These are phyloP conservation scores for Crossaster papposus DNA, from an alignment of 53 echinoderm and acorn worm genomes.

Conservation along the genomic window DNA sequence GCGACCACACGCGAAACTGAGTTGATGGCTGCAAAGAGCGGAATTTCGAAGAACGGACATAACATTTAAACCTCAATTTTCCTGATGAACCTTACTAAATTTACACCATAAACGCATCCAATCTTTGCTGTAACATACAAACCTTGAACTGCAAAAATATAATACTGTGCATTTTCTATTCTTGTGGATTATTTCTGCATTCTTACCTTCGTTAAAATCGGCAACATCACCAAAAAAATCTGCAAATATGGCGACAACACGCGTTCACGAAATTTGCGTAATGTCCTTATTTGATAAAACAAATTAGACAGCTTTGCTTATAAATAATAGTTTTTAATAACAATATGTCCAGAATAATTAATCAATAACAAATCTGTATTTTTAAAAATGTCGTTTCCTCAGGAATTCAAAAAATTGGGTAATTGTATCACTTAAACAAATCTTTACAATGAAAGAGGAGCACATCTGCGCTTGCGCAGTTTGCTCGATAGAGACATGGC, in stretches of 20 bases:
- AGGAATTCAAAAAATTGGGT: too few species aligned
- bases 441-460: constrained; percentile 14
- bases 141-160: not conserved
- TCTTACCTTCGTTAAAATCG: constrained; percentile 46
- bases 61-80: not conserved
- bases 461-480: constrained; percentile 15
- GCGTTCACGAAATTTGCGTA: not conserved
- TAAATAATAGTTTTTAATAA: not conserved
- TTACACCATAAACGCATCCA: not conserved
- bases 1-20: not conserved
- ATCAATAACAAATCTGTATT: too few species aligned
- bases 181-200: constrained; percentile 23
- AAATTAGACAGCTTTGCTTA: not conserved
- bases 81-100: not conserved
- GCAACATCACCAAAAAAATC: constrained; percentile 26
- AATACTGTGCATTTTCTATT: not conserved
- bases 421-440: not conserved
- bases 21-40: not conserved
- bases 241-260: constrained; percentile 52
- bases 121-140: not conserved
- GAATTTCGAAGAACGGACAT: not conserved
- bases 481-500: constrained; percentile 5
- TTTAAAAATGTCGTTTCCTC: too few species aligned
- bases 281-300: not conserved
- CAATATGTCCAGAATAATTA: not conserved